Percentiles rank a stretch among this genome's conserved stretches.
Conservation (phyloP, 2,113 vertebrate genomes). For the Cyanoramphus novaezelandiae region DNA sequence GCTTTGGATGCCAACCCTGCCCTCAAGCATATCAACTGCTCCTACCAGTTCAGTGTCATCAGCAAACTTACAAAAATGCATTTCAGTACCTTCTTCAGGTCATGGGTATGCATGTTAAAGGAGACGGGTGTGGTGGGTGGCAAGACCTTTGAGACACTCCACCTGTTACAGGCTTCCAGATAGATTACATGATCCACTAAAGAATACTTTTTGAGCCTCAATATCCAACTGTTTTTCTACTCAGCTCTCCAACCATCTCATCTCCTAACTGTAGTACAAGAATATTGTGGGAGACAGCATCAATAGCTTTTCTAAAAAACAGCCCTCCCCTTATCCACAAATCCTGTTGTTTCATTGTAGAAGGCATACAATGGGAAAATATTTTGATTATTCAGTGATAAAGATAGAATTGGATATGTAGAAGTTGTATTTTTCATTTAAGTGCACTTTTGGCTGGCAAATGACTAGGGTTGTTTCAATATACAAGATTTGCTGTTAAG, state of each 20-base stretch:
- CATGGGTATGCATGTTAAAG: neutral
- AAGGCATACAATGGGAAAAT: neutral
- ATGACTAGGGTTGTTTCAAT: neutral
- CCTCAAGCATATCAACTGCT: neutral
- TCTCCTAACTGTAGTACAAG: neutral
- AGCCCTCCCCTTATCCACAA: neutral
- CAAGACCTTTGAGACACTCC: neutral
- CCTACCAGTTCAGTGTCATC: neutral
- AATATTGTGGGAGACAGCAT: neutral
- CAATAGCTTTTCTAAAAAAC: neutral
- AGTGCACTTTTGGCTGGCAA: neutral
- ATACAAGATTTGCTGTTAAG: neutral
- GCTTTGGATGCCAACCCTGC: neutral
- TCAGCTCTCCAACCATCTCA: neutral
- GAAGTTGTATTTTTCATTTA: neutral
- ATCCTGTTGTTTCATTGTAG: neutral
- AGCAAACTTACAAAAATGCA: neutral
- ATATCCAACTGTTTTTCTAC: neutral
- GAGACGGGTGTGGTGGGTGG: neutral
- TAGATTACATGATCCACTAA: accelerated
- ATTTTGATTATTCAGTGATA: neutral
- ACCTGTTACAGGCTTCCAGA: neutral
- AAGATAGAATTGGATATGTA: neutral
- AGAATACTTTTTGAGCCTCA: neutral
- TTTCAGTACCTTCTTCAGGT: neutral